Evolutionary conservation across 2,888 invertebrate genomes (phyloP), one percentile per base, ranked within the genome.

Genomic region (Brachylomia viminalis): DNA sequence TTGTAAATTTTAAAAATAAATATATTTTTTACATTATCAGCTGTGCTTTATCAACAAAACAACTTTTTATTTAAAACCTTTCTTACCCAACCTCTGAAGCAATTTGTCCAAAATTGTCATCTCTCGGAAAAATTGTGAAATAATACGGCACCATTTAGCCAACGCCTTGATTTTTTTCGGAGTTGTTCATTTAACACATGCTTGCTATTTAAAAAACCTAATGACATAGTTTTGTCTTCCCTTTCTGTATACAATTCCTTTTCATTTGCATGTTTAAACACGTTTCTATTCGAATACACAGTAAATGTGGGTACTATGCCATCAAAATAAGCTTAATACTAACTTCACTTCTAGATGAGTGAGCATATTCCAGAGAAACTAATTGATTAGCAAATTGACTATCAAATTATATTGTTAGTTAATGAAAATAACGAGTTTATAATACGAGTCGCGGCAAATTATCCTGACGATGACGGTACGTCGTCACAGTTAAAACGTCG

Each of bases 101-200:
- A n/a, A n/a, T n/a, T n/a, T n/a, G n/a, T n/a, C n/a, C n/a, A 33
- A 49, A 10, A 56, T 49, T 27, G 13, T 23, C 47, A 47, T 23
- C n/a, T 30, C 47, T 47, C 27, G 38, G 13, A 45, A 47, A 70
- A 66, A 47, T 1, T 0, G 23, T 27, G n/a, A 33, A 52, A 59
- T 52, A 47, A 61, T 54, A 54, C 10, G 15, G 5, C 20, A 8
- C 8, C 45, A 27, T 67, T 74, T 33, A 30, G 30, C 80, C 27
- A 13, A 6, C 38, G 45, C 49, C 30, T 30, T 47, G 27, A 45
- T 27, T 42, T 77, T 79, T 80, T 80, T 20, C 27, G 62, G 27
- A 80, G 42, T 17, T 64, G 23, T 65, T 80, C 64, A 80, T 72
- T 72, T 65, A 73, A 38, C 65, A 49, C 30, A 62, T 42, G 38